Conservation (phyloP, 2,888 invertebrate genomes). For the Amphipoea lucens region DNA sequence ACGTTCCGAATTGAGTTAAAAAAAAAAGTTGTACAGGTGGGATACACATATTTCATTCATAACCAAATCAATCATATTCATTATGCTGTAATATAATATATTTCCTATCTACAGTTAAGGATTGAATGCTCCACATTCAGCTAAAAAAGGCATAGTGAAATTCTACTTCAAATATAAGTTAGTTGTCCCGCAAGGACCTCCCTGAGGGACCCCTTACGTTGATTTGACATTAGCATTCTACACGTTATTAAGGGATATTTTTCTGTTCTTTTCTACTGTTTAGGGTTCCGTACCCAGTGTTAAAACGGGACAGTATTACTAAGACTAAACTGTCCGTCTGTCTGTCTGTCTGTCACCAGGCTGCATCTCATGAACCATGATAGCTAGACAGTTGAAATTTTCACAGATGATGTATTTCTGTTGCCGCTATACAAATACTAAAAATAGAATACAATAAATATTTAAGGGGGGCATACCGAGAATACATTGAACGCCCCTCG, state of each 20-base stretch:
- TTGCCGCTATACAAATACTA: too few relatives aligned
- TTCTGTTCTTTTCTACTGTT: not conserved
- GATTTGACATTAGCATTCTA: slow-evolving; percentile 16
- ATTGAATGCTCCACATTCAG: not conserved
- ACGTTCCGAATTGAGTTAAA: slow-evolving; percentile 31
- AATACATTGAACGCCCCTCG: too few relatives aligned
- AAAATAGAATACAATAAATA: too few relatives aligned
- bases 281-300: too few relatives aligned
- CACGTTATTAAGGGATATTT: not conserved
- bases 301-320: too few relatives aligned
- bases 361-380: too few relatives aligned
- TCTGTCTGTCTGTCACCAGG: too few relatives aligned
- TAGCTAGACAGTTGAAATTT: too few relatives aligned
- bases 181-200: not conserved
- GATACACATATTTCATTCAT: slow-evolving; percentile 42
- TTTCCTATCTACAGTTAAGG: not conserved
- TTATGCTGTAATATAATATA: not conserved
- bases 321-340: too few relatives aligned
- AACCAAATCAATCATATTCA: slow-evolving; percentile 44
- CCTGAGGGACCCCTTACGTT: not conserved
- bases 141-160: not conserved
- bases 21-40: slow-evolving; percentile 47
- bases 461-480: too few relatives aligned
- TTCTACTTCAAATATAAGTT: not conserved
- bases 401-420: too few relatives aligned